Conservation (phyloP, 2,113 vertebrate species). For the Callipepla californica region DNA sequence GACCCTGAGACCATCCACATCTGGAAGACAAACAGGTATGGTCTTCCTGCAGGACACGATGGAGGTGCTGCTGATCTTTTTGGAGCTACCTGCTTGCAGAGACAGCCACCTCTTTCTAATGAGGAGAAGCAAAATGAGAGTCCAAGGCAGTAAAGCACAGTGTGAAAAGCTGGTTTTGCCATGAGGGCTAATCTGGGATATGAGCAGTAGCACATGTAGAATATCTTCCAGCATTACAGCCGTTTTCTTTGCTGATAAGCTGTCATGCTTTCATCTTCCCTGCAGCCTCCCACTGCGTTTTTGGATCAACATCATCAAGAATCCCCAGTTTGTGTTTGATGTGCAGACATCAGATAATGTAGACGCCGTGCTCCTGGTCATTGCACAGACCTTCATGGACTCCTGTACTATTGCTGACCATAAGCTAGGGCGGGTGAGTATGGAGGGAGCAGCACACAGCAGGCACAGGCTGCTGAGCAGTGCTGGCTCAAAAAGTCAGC, state of each 20-base stretch:
- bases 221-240: background rate
- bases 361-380: conserved; percentile 94
- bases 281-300: conserved; percentile 93
- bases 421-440: conserved; percentile 95
- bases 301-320: conserved; percentile 99
- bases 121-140: background rate
- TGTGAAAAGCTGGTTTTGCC: background rate
- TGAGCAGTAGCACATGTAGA: background rate
- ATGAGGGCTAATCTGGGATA: background rate
- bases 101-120: background rate
- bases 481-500: background rate
- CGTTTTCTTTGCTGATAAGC: background rate
- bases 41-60: background rate
- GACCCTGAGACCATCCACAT: conserved; percentile 98
- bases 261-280: background rate
- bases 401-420: conserved; percentile 97
- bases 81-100: background rate
- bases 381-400: conserved; percentile 98
- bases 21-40: conserved; percentile 98
- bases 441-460: accelerated
- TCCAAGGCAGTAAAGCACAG: background rate
- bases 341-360: conserved; percentile 95
- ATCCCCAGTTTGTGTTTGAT: conserved; percentile 97
- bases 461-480: background rate
- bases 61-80: background rate